phyloP scores from a whole-genome alignment of 2,888 invertebrate genomes.

The Bruchidius siliquastri region DNA sequence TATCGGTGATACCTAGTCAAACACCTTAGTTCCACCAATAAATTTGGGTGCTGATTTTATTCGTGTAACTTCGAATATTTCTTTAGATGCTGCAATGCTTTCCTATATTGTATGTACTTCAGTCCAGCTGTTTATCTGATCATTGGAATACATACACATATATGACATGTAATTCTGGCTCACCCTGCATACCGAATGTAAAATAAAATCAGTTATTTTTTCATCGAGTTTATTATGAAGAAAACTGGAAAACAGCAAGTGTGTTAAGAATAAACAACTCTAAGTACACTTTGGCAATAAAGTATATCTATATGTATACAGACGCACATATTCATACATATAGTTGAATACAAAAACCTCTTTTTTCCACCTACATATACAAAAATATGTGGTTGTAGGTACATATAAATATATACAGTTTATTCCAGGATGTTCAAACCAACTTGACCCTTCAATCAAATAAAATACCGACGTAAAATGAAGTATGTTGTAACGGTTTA shows the following conservation, averaged over 20 bases:
- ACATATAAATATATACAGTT: conserved; percentile 17
- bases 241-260: conserved; percentile 41
- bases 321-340: conserved; percentile 17
- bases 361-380: conserved; percentile 16
- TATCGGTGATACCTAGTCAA: too few relatives aligned
- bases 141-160: background rate
- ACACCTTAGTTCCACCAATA: too few relatives aligned
- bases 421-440: background rate
- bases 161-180: background rate
- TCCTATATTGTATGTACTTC: background rate
- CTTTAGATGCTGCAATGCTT: too few relatives aligned
- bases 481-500: too few relatives aligned
- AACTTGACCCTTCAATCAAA: background rate
- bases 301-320: conserved; percentile 21
- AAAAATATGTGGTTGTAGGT: conserved; percentile 15
- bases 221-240: conserved; percentile 23
- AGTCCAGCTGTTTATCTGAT: background rate
- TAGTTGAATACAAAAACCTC: conserved; percentile 16
- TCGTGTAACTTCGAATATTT: conserved; percentile 8
- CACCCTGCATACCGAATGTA: conserved; percentile 6
- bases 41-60: too few relatives aligned
- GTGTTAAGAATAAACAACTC: conserved; percentile 41
- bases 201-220: conserved; percentile 30
- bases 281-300: conserved; percentile 39
- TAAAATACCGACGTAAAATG: background rate